Percentiles rank a stretch among this genome's conserved stretches.
These are phyloP conservation scores for Catamblyrhynchus diadema DNA, from an alignment of 2,797 vertebrate species.

Conservation along the genomic window DNA sequence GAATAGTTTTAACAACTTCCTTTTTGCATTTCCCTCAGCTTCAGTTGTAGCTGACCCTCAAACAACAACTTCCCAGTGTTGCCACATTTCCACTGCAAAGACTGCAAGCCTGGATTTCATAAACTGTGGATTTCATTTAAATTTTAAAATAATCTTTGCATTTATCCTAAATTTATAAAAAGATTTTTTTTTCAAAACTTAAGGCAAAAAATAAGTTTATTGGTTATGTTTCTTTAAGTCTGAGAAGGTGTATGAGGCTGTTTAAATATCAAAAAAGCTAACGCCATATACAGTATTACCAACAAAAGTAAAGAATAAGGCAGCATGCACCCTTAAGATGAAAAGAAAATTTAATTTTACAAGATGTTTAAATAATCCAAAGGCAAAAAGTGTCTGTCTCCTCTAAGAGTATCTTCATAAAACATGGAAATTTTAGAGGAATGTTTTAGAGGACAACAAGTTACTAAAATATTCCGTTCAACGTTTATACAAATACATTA, in stretches of 20 bases:
- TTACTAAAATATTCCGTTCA: conserved; percentile 80
- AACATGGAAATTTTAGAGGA: conserved; percentile 69
- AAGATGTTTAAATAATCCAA: conserved; percentile 71
- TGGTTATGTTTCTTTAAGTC: conserved; percentile 39
- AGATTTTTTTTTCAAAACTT: conserved; percentile 40
- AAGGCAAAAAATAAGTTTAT: conserved; percentile 60
- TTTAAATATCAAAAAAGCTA: conserved; percentile 60
- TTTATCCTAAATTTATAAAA: conserved; percentile 46
- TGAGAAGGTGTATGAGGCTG: conserved; percentile 39
- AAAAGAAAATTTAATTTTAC: conserved; percentile 78
- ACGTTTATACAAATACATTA: conserved; percentile 81
- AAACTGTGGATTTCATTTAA: not conserved
- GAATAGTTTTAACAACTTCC: not conserved
- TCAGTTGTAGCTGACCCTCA: not conserved
- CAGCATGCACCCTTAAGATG: conserved; percentile 85
- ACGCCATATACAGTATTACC: conserved; percentile 57
- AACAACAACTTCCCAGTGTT: not conserved
- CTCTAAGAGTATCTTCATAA: conserved; percentile 68
- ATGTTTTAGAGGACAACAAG: conserved; percentile 66
- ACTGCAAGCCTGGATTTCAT: not conserved
- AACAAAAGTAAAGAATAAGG: conserved; percentile 75
- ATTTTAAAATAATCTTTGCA: conserved; percentile 6
- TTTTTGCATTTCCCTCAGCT: not conserved
- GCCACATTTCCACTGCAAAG: not conserved
- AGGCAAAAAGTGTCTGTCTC: conserved; percentile 58